These are phyloP conservation scores for Microplitis mediator DNA, from an alignment of 1,140 invertebrate genomes.

Conservation along the genomic window DNA sequence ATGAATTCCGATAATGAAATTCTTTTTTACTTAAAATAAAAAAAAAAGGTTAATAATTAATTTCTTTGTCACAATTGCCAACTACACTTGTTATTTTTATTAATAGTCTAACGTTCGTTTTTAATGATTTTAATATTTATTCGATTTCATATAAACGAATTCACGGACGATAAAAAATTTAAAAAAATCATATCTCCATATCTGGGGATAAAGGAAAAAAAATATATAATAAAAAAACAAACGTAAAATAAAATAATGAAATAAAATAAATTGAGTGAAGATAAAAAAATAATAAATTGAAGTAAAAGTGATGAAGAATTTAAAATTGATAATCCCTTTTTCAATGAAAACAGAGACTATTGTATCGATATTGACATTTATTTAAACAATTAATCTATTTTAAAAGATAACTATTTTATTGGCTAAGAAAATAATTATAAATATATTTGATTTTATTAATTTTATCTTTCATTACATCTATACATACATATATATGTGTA, in stretches of 20 bases:
- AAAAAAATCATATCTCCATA: background rate
- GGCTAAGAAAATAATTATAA: background rate
- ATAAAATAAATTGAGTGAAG: no score
- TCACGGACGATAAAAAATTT: background rate
- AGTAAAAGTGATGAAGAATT: no score
- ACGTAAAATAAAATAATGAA: background rate
- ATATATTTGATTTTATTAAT: background rate
- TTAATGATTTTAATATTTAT: slow-evolving; percentile 5
- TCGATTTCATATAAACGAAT: background rate
- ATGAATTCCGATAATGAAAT: background rate
- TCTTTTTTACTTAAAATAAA: background rate
- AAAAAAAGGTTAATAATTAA: background rate
- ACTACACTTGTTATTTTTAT: background rate
- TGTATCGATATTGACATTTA: background rate
- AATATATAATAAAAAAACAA: background rate
- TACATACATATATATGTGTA: background rate
- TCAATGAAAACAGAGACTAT: background rate
- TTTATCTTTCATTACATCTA: background rate
- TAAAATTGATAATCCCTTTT: no score
- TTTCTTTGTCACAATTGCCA: background rate
- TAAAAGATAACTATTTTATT: background rate
- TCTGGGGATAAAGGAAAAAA: background rate
- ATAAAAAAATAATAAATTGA: no score
- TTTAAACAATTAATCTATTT: background rate
- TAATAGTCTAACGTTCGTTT: background rate